Percentiles rank a stretch among this genome's conserved stretches.
phyloP scores from a whole-genome alignment of 2,888 invertebrate species.

The Ophioninae sp. region DNA sequence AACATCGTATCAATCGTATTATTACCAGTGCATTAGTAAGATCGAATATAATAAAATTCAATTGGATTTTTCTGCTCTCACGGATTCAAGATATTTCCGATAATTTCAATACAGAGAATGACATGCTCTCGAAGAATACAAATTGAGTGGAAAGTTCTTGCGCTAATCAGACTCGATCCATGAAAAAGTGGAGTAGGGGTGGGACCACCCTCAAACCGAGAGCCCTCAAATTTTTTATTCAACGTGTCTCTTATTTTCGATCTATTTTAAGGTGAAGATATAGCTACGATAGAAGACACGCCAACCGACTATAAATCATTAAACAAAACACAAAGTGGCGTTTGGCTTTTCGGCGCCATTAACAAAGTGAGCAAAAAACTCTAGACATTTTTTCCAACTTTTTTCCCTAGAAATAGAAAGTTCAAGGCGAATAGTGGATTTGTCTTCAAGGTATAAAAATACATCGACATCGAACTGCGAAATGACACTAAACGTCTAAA shows the following conservation, averaged over 20 bases:
- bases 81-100: conserved; percentile 43
- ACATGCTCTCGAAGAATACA: conserved; percentile 26
- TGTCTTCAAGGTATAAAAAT: too few species aligned
- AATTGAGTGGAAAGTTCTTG: conserved; percentile 47
- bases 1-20: conserved; percentile 7
- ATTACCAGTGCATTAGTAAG: conserved; percentile 4
- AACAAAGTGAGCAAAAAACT: too few species aligned
- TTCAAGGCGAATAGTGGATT: too few species aligned
- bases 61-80: conserved; percentile 21
- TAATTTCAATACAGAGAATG: conserved; percentile 34
- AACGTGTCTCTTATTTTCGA: conserved; percentile 1
- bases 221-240: conserved; percentile 28
- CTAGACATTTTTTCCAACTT: too few species aligned
- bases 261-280: conserved; percentile 3
- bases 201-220: background rate
- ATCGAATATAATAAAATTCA: conserved; percentile 38
- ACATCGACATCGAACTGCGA: too few species aligned
- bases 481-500: too few species aligned
- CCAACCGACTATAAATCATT: background rate
- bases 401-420: too few species aligned
- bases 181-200: conserved; percentile 12
- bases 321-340: background rate
- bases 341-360: background rate
- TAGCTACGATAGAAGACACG: background rate
- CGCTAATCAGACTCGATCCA: conserved; percentile 48